Percentiles rank a stretch among this genome's conserved stretches.
These are phyloP conservation scores for Drosophila punjabiensis DNA, from an alignment of 1,140 invertebrate species.

Conservation along the genomic window DNA sequence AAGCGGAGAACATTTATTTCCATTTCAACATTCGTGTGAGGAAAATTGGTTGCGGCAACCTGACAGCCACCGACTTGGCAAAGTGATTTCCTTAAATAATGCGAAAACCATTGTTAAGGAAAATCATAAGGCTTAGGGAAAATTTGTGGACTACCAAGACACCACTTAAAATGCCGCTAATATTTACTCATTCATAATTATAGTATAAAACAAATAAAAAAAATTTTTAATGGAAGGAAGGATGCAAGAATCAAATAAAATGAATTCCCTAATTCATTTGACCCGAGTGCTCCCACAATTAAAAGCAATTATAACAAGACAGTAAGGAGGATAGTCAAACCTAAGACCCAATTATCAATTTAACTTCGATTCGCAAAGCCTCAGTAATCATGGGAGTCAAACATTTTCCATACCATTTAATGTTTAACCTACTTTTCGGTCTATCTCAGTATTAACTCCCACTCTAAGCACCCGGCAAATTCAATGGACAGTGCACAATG, in stretches of 20 bases:
- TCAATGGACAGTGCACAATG: constrained; percentile 38
- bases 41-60: constrained; percentile 44
- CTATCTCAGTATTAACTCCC: constrained; percentile 14
- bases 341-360: neutral
- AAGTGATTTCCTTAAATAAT: constrained; percentile 40
- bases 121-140: neutral
- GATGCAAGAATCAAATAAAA: neutral
- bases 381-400: neutral
- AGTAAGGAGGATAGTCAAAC: neutral
- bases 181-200: neutral
- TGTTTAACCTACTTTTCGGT: constrained; percentile 6
- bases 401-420: constrained; percentile 20
- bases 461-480: neutral
- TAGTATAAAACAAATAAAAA: no score
- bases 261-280: neutral
- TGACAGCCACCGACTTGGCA: constrained; percentile 9
- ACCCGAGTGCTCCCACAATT: neutral
- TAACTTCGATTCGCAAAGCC: neutral
- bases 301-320: neutral
- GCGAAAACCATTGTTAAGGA: constrained; percentile 5
- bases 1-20: constrained; percentile 53
- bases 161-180: neutral
- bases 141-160: neutral
- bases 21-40: constrained; percentile 38
- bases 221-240: no score